Base-by-base conservation (phyloP, 2,113 vertebrate species). In the Chionis minor region DNA sequence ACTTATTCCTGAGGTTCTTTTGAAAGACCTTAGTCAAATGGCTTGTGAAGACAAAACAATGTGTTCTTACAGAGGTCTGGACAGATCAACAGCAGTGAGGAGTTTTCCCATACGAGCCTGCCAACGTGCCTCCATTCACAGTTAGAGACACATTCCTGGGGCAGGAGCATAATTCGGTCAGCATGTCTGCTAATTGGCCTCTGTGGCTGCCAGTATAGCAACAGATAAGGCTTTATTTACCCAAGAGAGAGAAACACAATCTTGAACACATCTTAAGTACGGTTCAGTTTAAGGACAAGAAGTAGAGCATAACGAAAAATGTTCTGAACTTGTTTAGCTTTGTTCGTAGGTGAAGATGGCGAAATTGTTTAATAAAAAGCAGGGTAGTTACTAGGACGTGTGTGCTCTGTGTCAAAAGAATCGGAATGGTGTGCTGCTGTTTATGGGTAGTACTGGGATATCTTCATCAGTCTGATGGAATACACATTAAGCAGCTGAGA, bases 341-440 rank as follows among this genome's bases (percentile, higher is more conserved):
- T 80, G 9, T 63, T 80, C 18, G 55, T 40, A 45, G 35, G 32
- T 55, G 56, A 73, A 54, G 47, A 26, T 27, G 44, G 38, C 23
- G 74, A 59, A 73, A 54, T 2, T 5, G 4, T 24, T 67, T 27
- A 9, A 11, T 42, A 21, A 38, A 81, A 85, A 49, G 18, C 14
- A 59, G 56, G 52, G 9, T 49, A 8, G 1, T 6, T 14, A 4
- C 18, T 19, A 47, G 21, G 7, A 13, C 6, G 1, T 3, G 3
- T 54, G 52, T 67, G 42, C 32, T 52, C 1, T 16, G 5, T 7
- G 19, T 74, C 30, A 40, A 67, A 70, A 42, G 24, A 42, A 27
- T 20, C 20, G 14, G 61, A n/a, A 26, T 8, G 24, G 28, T 44
- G 45, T 35, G 61, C 10, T 35, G 16, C 5, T 69, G 26, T 40